phyloP scores from a whole-genome alignment of 2,113 vertebrate genomes.

The Salvelinus alpinus region DNA sequence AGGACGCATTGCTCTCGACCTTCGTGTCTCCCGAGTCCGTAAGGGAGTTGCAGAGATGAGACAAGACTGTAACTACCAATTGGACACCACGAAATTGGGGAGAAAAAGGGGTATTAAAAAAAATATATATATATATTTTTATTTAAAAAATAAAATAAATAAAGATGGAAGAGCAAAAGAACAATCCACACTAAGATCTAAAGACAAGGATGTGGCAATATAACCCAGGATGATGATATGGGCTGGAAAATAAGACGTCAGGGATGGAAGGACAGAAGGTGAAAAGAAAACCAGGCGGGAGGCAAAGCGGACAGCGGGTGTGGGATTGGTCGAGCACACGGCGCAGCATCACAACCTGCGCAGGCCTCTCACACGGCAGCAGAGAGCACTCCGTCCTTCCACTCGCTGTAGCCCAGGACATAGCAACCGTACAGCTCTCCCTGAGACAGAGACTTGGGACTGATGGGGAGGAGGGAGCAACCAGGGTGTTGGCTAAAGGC shows the following conservation, averaged over 20 bases:
- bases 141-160: not conserved
- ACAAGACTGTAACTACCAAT: too few relatives aligned
- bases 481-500: not conserved
- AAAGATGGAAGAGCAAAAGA: not conserved
- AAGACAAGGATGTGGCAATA: not conserved
- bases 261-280: not conserved
- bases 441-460: conserved; percentile 24
- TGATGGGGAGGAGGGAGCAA: conserved; percentile 20
- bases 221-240: not conserved
- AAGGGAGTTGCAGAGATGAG: too few relatives aligned
- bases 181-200: not conserved
- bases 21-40: too few relatives aligned
- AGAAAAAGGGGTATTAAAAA: too few relatives aligned
- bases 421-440: conserved; percentile 28
- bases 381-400: conserved; percentile 18
- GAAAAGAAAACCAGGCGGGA: conserved; percentile 10
- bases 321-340: conserved; percentile 38
- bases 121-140: too few relatives aligned
- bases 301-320: conserved; percentile 38
- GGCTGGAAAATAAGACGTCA: not conserved
- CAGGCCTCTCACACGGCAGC: conserved; percentile 39
- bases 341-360: too few relatives aligned
- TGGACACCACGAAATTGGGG: too few relatives aligned
- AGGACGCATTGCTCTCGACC: too few relatives aligned
- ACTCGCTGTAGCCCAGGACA: conserved; percentile 26